Evolutionary conservation across 1,140 invertebrate species (phyloP).

Genomic region (Homalodisca vitripennis): DNA sequence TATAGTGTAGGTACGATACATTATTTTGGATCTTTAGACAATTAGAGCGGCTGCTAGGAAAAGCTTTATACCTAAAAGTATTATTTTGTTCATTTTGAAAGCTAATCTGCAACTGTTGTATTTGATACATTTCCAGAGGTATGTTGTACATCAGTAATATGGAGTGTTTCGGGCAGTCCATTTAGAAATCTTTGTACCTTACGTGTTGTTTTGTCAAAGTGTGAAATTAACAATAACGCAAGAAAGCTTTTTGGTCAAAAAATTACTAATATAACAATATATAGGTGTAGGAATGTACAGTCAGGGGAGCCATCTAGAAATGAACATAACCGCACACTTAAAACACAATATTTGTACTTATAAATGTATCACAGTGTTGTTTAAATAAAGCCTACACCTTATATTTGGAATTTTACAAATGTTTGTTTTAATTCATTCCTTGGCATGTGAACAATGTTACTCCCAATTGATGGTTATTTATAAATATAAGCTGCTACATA

Average conservation of each 20-base stretch:
- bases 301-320: slow-evolving; percentile 12
- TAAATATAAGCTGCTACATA: too few relatives aligned
- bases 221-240: slow-evolving; percentile 22
- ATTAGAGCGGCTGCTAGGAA: slow-evolving; percentile 2
- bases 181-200: slow-evolving; percentile 30
- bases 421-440: slow-evolving; percentile 8
- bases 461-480: too few relatives aligned
- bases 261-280: slow-evolving; percentile 29
- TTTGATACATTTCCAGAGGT: slow-evolving; percentile 5
- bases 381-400: slow-evolving; percentile 36
- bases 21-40: slow-evolving; percentile 14
- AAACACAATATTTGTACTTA: slow-evolving; percentile 35
- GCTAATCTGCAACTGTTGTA: slow-evolving; percentile 17
- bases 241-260: slow-evolving; percentile 35
- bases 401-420: slow-evolving; percentile 30
- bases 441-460: background rate
- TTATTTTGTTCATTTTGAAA: slow-evolving; percentile 23
- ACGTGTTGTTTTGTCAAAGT: slow-evolving; percentile 31
- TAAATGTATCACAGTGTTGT: slow-evolving; percentile 34
- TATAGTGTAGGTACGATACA: slow-evolving; percentile 14
- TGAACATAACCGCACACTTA: slow-evolving; percentile 33
- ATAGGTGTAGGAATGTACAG: slow-evolving; percentile 31
- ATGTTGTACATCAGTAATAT: too few relatives aligned
- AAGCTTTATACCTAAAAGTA: slow-evolving; percentile 12
- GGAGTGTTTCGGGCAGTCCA: too few relatives aligned